phyloP scores from a whole-genome alignment of 2,113 vertebrate genomes.

The Andinoacara biseriatus region DNA sequence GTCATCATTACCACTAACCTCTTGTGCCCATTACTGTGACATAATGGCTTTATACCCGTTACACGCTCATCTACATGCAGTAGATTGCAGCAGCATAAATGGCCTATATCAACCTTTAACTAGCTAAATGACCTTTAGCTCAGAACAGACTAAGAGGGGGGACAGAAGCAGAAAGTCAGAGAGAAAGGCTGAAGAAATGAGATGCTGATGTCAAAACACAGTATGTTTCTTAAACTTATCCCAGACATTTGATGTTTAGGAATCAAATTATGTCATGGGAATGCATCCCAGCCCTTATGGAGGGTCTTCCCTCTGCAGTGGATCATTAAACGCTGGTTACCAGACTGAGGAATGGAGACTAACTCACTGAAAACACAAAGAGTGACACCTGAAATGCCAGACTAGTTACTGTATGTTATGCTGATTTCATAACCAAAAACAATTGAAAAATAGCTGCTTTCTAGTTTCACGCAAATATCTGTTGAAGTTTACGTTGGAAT shows the following conservation, averaged over 20 bases:
- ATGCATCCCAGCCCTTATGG: slow-evolving; percentile 20
- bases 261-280: slow-evolving; percentile 30
- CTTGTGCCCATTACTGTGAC: slow-evolving; percentile 12
- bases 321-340: slow-evolving; percentile 29
- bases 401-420: not conserved
- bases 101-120: slow-evolving; percentile 22
- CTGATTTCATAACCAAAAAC: not conserved
- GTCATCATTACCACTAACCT: slow-evolving; percentile 17
- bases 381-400: not conserved
- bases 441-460: not conserved
- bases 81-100: slow-evolving; percentile 26
- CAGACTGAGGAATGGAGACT: slow-evolving; percentile 19
- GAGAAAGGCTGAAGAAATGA: not conserved
- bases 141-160: not conserved
- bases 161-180: not conserved
- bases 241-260: slow-evolving; percentile 10
- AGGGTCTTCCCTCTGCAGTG: not conserved
- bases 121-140: slow-evolving; percentile 26
- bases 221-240: not conserved
- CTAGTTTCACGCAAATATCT: not conserved
- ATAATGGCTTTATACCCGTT: slow-evolving; percentile 8
- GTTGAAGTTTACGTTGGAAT: not conserved
- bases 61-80: not conserved
- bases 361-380: slow-evolving; percentile 24
- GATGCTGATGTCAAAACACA: not conserved